Conservation (phyloP, 2,113 vertebrate genomes). For the Merops nubicus region DNA sequence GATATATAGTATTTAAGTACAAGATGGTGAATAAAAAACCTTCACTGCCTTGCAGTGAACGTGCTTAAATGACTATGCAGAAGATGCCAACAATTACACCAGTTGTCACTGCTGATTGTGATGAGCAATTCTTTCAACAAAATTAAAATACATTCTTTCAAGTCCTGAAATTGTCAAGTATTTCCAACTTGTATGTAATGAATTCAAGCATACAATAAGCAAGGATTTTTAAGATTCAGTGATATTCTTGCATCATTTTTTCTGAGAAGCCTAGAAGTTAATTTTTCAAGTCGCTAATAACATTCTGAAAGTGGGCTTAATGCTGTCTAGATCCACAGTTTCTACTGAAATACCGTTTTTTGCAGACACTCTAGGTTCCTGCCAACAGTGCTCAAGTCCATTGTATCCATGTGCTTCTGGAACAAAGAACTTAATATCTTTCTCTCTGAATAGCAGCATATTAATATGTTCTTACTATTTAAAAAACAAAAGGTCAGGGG, state of each 20-base stretch:
- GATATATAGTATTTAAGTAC: not conserved
- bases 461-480: not conserved
- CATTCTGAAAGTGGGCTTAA: not conserved
- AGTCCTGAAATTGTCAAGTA: not conserved
- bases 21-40: not conserved
- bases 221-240: not conserved
- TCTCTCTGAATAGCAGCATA: not conserved
- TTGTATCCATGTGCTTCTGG: not conserved
- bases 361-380: not conserved
- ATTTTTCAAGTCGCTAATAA: not conserved
- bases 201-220: not conserved
- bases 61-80: not conserved
- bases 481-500: not conserved
- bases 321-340: not conserved
- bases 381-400: not conserved
- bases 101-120: not conserved
- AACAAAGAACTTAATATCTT: not conserved
- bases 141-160: constrained; percentile 30
- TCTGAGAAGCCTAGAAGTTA: not conserved
- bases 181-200: not conserved
- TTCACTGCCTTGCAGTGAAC: not conserved
- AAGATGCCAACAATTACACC: constrained; percentile 16
- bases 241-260: not conserved
- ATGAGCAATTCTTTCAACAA: not conserved
- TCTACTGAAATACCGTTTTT: not conserved